These are phyloP conservation scores for Masnerella sp. DNA, from an alignment of 2,888 invertebrate genomes.

Conservation along the genomic window DNA sequence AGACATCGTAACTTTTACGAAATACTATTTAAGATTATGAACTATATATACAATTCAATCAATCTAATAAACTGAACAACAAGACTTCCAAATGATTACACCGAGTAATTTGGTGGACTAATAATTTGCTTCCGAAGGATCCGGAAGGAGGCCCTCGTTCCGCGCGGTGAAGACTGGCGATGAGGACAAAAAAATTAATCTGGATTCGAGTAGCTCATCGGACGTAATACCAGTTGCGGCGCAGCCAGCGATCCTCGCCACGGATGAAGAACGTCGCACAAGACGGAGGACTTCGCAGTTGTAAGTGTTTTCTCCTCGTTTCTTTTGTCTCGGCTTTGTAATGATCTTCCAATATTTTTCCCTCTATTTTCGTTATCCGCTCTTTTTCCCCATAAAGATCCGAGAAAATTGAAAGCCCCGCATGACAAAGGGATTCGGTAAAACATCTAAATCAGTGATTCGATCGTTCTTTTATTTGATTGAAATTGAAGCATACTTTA, in stretches of 20 bases:
- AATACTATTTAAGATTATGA: no score
- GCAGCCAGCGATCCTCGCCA: conserved; percentile 82
- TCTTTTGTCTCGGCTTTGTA: conserved; percentile 21
- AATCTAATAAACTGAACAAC: no score
- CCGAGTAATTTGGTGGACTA: no score
- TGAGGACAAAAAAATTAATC: conserved; percentile 74
- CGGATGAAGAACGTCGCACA: conserved; percentile 85
- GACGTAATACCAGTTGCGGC: conserved; percentile 77
- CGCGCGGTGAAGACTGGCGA: conserved; percentile 71
- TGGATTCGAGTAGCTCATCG: conserved; percentile 81
- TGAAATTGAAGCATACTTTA: not conserved
- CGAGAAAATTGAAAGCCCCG: conserved; percentile 28
- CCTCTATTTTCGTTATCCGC: not conserved
- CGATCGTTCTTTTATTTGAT: not conserved
- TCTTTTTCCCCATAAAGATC: not conserved
- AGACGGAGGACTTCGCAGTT: conserved; percentile 89
- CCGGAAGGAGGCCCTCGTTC: conserved; percentile 76
- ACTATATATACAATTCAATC: no score
- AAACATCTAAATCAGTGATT: conserved; percentile 18
- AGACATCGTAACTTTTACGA: no score
- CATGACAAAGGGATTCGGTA: conserved; percentile 17
- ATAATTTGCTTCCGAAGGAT: conserved; percentile 57
- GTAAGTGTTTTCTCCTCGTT: conserved; percentile 80
- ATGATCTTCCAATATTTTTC: conserved; percentile 25
- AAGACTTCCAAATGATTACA: no score